Conservation (phyloP, 2,888 invertebrate species). For the Oligia strigilis region DNA sequence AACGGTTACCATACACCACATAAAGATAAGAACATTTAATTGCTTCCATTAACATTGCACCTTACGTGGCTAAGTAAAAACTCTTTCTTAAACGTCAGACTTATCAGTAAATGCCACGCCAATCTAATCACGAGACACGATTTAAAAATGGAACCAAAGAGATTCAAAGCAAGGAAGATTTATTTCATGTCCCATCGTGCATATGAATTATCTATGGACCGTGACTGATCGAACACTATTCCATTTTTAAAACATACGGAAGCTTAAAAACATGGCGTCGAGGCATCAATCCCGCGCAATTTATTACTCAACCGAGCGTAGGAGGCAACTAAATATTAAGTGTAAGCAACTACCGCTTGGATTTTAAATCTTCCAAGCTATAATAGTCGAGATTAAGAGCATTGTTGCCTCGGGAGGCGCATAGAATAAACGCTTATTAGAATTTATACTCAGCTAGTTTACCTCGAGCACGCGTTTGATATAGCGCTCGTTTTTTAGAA, state of each 20-base stretch:
- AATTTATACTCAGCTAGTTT: slow-evolving; percentile 82
- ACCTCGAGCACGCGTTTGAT: slow-evolving; percentile 78
- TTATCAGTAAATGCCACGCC: slow-evolving; percentile 74
- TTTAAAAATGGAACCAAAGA: slow-evolving; percentile 70
- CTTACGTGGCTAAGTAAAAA: slow-evolving; percentile 55
- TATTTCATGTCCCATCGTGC: slow-evolving; percentile 75
- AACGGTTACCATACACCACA: slow-evolving; percentile 42
- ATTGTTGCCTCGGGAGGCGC: slow-evolving; percentile 86
- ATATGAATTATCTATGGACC: slow-evolving; percentile 79
- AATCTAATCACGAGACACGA: slow-evolving; percentile 76
- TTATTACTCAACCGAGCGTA: slow-evolving; percentile 84
- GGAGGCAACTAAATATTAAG: slow-evolving; percentile 88
- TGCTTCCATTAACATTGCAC: slow-evolving; percentile 49
- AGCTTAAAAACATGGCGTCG: slow-evolving; percentile 70
- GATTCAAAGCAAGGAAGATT: slow-evolving; percentile 75
- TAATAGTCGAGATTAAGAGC: slow-evolving; percentile 88
- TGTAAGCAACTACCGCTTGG: slow-evolving; percentile 83
- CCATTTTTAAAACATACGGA: slow-evolving; percentile 79
- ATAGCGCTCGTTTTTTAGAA: slow-evolving; percentile 82
- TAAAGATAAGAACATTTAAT: slow-evolving; percentile 52
- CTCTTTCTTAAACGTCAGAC: slow-evolving; percentile 69
- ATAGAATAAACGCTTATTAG: slow-evolving; percentile 86
- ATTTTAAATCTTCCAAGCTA: slow-evolving; percentile 85
- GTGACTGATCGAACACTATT: slow-evolving; percentile 83
- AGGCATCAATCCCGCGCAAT: slow-evolving; percentile 78